Percentiles rank a stretch among this genome's conserved stretches.
phyloP scores from a whole-genome alignment of 1,140 invertebrate genomes.

The Tetragnatha versicolor region DNA sequence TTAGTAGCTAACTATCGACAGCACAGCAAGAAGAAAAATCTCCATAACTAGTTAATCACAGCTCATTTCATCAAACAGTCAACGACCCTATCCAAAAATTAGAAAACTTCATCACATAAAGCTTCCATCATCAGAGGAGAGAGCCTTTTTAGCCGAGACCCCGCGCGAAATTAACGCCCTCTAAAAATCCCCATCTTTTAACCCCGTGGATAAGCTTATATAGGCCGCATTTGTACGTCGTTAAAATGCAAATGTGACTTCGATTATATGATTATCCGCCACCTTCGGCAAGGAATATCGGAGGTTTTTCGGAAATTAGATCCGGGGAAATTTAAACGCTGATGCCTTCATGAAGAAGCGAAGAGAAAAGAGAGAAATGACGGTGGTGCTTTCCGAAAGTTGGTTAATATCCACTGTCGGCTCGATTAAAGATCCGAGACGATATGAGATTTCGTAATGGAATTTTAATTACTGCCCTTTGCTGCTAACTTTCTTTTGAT shows the following conservation, averaged over 20 bases:
- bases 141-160: not conserved
- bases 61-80: too few species aligned
- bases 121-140: not conserved
- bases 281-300: slow-evolving; percentile 8
- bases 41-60: too few species aligned
- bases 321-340: slow-evolving; percentile 24
- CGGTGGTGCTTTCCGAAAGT: not conserved
- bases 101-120: not conserved
- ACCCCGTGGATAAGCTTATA: not conserved
- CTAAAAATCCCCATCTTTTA: slow-evolving; percentile 5
- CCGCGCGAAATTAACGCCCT: not conserved
- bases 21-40: too few species aligned
- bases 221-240: slow-evolving; percentile 13
- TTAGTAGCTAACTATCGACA: too few species aligned
- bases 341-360: not conserved
- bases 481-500: not conserved
- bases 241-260: slow-evolving; percentile 45
- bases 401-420: slow-evolving; percentile 14
- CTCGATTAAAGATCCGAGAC: slow-evolving; percentile 20
- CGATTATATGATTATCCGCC: slow-evolving; percentile 36
- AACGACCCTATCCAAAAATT: not conserved
- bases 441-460: slow-evolving; percentile 35
- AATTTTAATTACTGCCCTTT: slow-evolving; percentile 32
- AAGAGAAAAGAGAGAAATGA: not conserved
- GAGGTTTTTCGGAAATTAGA: slow-evolving; percentile 41